These are phyloP conservation scores for Drosophila imparisetae DNA, from an alignment of 2,888 invertebrate species.

Conservation along the genomic window DNA sequence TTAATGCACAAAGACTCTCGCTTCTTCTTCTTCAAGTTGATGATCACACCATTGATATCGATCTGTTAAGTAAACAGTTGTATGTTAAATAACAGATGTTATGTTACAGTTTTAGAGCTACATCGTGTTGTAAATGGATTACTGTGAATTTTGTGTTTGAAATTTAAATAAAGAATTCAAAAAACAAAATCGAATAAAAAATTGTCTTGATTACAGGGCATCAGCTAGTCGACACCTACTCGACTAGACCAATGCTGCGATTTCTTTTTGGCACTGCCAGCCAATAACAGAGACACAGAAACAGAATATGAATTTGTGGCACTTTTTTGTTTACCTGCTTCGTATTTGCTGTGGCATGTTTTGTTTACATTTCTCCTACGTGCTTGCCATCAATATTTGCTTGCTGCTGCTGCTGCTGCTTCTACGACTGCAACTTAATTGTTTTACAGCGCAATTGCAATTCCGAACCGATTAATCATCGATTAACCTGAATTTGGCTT, in stretches of 20 bases:
- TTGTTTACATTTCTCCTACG: slow-evolving; percentile 36
- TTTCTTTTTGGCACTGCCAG: slow-evolving; percentile 12
- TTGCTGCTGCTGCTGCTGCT: background rate
- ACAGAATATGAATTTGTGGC: slow-evolving; percentile 46
- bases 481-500: slow-evolving; percentile 33
- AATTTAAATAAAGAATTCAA: background rate
- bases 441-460: slow-evolving; percentile 45
- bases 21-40: no score
- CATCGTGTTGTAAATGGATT: no score
- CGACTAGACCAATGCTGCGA: background rate
- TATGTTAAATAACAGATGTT: no score
- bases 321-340: slow-evolving; percentile 54
- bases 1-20: no score
- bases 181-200: background rate
- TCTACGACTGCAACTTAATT: slow-evolving; percentile 52
- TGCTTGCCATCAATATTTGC: slow-evolving; percentile 21
- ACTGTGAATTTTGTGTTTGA: background rate
- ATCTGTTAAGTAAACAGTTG: no score
- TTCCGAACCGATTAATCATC: slow-evolving; percentile 11
- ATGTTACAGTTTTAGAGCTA: no score
- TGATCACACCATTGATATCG: no score
- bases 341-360: slow-evolving; percentile 21
- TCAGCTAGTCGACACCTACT: background rate
- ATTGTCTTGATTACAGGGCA: background rate
- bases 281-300: slow-evolving; percentile 40